phyloP scores from a whole-genome alignment of 1,140 invertebrate species.

The Danaus plexippus region DNA sequence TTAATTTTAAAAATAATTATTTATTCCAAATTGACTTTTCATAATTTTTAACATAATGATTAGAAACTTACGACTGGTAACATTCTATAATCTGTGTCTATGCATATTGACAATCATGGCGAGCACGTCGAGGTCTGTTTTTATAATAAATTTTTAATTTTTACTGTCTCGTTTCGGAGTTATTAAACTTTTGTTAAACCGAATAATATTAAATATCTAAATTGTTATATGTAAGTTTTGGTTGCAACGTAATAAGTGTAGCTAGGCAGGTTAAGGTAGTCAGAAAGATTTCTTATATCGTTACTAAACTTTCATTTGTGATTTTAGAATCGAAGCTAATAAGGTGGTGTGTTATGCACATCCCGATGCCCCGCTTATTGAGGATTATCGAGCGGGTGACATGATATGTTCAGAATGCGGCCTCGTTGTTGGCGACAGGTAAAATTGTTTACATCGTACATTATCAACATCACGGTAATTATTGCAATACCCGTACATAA shows the following conservation, averaged over 20 bases:
- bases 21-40: no score
- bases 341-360: slow-evolving; percentile 93
- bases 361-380: slow-evolving; percentile 95
- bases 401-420: slow-evolving; percentile 99
- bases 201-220: slow-evolving; percentile 33
- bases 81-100: slow-evolving; percentile 22
- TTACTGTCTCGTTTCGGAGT: slow-evolving; percentile 29
- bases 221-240: slow-evolving; percentile 43
- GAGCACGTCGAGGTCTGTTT: slow-evolving; percentile 72
- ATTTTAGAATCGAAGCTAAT: slow-evolving; percentile 78
- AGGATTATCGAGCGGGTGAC: slow-evolving; percentile 98
- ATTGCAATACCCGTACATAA: slow-evolving; percentile 6
- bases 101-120: slow-evolving; percentile 60
- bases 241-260: slow-evolving; percentile 10
- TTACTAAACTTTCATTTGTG: slow-evolving; percentile 43
- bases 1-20: no score
- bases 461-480: slow-evolving; percentile 5
- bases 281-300: slow-evolving; percentile 25
- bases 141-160: slow-evolving; percentile 52
- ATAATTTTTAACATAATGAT: no score
- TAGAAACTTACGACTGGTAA: no score
- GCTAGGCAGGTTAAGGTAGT: slow-evolving; percentile 11
- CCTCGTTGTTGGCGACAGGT: slow-evolving; percentile 98
- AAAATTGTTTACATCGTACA: slow-evolving; percentile 26
- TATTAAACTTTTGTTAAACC: slow-evolving; percentile 24